Evolutionary conservation across 2,113 vertebrate genomes (phyloP).

Genomic region (Glareola pratincola): DNA sequence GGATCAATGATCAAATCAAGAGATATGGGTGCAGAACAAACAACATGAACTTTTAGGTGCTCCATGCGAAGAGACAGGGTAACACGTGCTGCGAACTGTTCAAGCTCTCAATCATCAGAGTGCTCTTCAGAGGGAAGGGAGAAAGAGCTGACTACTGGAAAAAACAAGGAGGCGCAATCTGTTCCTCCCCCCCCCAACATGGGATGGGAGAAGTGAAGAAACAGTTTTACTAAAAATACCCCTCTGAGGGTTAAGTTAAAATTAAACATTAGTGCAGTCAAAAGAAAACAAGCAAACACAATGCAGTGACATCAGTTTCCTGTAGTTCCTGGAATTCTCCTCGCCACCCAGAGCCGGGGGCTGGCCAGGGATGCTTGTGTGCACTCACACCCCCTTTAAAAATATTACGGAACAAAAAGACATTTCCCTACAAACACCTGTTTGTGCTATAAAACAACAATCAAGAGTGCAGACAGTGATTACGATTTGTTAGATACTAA

Average conservation of each 20-base stretch:
- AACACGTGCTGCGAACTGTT: background rate
- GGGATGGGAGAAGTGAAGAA: background rate
- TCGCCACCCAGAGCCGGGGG: background rate
- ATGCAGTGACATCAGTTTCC: constrained; percentile 34
- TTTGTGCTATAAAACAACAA: background rate
- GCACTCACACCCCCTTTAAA: background rate
- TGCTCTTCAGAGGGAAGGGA: background rate
- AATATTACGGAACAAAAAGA: background rate
- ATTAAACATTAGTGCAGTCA: constrained; percentile 36
- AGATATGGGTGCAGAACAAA: background rate
- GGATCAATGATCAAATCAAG: background rate
- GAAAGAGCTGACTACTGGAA: constrained; percentile 7
- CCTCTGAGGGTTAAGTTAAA: constrained; percentile 59
- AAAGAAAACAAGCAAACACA: constrained; percentile 35
- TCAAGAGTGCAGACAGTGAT: background rate
- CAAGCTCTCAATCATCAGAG: background rate
- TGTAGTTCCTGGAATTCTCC: constrained; percentile 37
- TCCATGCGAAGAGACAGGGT: background rate
- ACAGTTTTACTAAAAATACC: constrained; percentile 49
- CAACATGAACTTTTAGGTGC: background rate
- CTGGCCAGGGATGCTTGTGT: background rate
- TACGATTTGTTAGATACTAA: background rate
- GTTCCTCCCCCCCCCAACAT: background rate
- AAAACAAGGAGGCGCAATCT: background rate
- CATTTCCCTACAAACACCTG: background rate